phyloP scores from a whole-genome alignment of 2,113 vertebrate genomes.

The Phoenicopterus ruber region DNA sequence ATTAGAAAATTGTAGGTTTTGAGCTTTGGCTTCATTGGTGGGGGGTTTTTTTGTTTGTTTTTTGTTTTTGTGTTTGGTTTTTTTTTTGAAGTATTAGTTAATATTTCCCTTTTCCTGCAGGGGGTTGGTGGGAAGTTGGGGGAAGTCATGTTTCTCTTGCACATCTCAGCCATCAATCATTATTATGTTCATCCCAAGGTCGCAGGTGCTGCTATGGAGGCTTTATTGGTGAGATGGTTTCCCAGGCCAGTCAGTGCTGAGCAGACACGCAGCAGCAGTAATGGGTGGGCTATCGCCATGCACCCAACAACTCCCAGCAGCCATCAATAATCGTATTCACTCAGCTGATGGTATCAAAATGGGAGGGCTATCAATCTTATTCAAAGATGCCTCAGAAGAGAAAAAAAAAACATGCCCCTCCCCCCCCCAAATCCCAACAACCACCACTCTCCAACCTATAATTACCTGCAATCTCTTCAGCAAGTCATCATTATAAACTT shows the following conservation, averaged over 20 bases:
- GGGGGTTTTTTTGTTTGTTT: not conserved
- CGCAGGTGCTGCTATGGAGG: not conserved
- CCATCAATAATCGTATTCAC: not conserved
- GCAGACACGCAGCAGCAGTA: not conserved
- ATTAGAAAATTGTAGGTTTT: not conserved
- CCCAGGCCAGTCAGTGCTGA: not conserved
- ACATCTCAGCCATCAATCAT: not conserved
- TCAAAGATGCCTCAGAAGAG: not conserved
- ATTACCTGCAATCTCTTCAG: not conserved
- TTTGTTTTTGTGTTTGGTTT: not conserved
- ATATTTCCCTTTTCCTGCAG: not conserved
- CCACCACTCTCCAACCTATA: not conserved
- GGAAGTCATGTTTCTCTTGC: not conserved
- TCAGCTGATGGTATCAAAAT: not conserved
- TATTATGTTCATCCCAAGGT: not conserved
- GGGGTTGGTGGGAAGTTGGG: not conserved
- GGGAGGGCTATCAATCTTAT: not conserved
- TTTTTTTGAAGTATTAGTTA: not conserved
- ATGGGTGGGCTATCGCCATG: rapidly evolving
- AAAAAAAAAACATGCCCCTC: too few species aligned
- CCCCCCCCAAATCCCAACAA: not conserved
- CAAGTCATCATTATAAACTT: not conserved
- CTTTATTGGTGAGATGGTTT: not conserved
- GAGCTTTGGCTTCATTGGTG: not conserved
- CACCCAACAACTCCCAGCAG: not conserved